These are phyloP conservation scores for Lysiphlebus fabarum DNA, from an alignment of 1,140 invertebrate species.

Conservation along the genomic window DNA sequence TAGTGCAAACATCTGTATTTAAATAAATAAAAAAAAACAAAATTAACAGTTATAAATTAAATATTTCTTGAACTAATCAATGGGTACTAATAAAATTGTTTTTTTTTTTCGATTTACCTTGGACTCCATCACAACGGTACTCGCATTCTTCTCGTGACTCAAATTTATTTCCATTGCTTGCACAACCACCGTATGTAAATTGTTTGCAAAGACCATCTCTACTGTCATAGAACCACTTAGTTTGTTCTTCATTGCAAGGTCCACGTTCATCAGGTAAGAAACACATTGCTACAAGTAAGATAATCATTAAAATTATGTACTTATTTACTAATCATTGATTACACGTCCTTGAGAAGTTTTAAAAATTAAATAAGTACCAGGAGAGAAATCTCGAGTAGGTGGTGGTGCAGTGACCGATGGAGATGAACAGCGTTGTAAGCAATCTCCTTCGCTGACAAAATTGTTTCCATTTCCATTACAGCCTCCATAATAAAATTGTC, in stretches of 20 bases:
- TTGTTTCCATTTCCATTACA: constrained; percentile 82
- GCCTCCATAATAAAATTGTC: constrained; percentile 78
- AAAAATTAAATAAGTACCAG: constrained; percentile 3
- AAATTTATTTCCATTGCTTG: constrained; percentile 86
- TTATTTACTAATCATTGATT: no score
- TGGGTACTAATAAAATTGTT: neutral
- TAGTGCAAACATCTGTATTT: constrained; percentile 64
- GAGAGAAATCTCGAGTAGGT: constrained; percentile 32
- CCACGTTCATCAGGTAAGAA: constrained; percentile 67
- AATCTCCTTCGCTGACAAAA: constrained; percentile 67
- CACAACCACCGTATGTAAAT: constrained; percentile 81
- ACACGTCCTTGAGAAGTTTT: neutral
- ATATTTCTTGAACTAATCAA: neutral
- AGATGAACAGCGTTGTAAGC: constrained; percentile 61
- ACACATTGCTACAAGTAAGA: constrained; percentile 64
- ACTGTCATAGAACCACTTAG: constrained; percentile 78
- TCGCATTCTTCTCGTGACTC: constrained; percentile 73
- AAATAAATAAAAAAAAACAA: neutral
- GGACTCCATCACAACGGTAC: constrained; percentile 67
- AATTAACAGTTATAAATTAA: neutral
- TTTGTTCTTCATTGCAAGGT: constrained; percentile 61
- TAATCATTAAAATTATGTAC: constrained; percentile 1
- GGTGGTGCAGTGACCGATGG: constrained; percentile 40
- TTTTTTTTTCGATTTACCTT: constrained; percentile 55
- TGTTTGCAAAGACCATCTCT: constrained; percentile 72